These are phyloP conservation scores for Crioceris asparagi DNA, from an alignment of 2,888 invertebrate genomes.

Conservation along the genomic window DNA sequence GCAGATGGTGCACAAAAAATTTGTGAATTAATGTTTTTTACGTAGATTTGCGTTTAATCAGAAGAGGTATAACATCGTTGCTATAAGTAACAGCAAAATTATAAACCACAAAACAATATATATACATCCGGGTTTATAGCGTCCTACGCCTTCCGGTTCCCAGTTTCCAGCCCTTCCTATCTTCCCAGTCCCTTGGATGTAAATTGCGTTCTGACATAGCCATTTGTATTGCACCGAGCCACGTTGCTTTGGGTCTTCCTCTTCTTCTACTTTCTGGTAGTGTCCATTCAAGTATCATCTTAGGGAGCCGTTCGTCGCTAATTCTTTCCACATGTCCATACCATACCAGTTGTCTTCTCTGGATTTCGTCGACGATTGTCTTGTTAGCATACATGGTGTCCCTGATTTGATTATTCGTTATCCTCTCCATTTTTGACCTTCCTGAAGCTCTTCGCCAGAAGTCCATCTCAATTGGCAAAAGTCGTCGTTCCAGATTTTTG, in stretches of 20 bases:
- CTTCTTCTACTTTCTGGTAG: not conserved
- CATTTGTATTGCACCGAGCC: not conserved
- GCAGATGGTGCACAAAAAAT: no score
- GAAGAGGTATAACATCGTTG: no score
- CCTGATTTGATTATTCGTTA: not conserved
- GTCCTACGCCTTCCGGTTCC: not conserved
- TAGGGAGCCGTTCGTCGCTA: not conserved
- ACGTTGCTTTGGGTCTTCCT: not conserved
- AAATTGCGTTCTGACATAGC: not conserved
- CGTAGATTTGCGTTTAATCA: no score
- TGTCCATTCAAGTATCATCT: not conserved
- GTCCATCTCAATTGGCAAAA: not conserved
- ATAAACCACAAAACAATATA: no score
- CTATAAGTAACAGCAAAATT: no score
- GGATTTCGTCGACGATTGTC: not conserved
- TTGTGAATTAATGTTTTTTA: no score
- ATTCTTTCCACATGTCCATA: not conserved
- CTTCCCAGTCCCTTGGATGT: not conserved
- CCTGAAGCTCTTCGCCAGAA: not conserved
- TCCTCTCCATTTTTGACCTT: not conserved
- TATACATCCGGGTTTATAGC: not conserved
- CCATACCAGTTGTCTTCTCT: slow-evolving; percentile 1
- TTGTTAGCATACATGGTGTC: not conserved
- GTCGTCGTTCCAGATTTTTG: not conserved
- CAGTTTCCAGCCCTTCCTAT: not conserved